phyloP scores from a whole-genome alignment of 2,113 vertebrate species.

The Macaca fascicularis region DNA sequence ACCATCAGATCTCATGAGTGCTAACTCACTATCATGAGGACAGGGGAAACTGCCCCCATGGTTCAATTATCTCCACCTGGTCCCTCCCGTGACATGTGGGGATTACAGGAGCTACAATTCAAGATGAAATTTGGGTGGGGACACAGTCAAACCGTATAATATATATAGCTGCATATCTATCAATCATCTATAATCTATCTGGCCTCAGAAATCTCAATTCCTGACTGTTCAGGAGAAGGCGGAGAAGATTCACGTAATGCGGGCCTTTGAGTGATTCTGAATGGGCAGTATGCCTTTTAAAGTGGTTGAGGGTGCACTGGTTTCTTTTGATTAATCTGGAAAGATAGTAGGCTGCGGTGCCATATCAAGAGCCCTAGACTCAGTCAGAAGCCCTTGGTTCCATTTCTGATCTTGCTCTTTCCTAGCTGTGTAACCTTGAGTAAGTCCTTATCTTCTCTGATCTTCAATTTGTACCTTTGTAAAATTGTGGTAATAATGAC shows the following conservation, averaged over 20 bases:
- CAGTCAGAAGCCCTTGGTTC: neutral
- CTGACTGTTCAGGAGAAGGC: neutral
- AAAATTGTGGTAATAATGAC: neutral
- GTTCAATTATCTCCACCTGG: too few species aligned
- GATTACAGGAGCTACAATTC: too few species aligned
- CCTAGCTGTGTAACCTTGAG: neutral
- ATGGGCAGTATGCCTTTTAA: too few species aligned
- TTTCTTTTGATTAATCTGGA: neutral
- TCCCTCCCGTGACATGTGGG: too few species aligned
- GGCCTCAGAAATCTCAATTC: neutral
- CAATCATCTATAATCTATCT: neutral
- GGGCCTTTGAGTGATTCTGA: too few species aligned
- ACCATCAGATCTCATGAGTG: too few species aligned
- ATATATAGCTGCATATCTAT: neutral
- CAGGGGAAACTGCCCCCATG: too few species aligned
- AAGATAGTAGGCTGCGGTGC: too few species aligned
- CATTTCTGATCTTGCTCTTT: neutral
- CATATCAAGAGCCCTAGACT: neutral
- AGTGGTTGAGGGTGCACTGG: neutral
- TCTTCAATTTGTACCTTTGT: neutral
- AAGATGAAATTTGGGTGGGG: too few species aligned
- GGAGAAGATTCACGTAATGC: too few species aligned
- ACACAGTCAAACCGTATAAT: neutral
- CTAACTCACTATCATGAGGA: too few species aligned
- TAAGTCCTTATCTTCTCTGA: neutral